These are phyloP conservation scores for Calameuta idolon DNA, from an alignment of 2,888 invertebrate species.

Conservation along the genomic window DNA sequence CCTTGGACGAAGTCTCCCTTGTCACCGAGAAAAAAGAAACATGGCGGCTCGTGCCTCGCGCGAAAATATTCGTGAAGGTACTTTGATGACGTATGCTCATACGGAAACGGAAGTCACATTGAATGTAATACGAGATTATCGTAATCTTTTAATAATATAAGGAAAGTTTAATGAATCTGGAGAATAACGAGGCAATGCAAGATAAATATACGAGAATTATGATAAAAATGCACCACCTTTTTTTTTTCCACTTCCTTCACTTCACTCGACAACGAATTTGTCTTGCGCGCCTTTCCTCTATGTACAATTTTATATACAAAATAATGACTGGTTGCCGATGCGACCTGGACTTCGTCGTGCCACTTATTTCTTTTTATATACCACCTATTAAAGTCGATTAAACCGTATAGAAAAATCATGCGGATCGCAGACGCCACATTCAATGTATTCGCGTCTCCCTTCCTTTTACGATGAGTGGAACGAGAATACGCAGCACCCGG, in stretches of 20 bases:
- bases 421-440: background rate
- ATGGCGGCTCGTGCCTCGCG: background rate
- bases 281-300: background rate
- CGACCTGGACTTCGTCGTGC: background rate
- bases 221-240: background rate
- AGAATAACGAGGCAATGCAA: background rate
- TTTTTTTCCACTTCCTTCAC: background rate
- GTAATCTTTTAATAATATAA: background rate
- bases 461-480: background rate
- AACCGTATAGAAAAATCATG: background rate
- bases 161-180: background rate
- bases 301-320: constrained; percentile 18
- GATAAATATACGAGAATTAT: background rate
- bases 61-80: background rate
- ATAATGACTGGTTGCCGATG: background rate
- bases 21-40: background rate
- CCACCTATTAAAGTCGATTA: background rate
- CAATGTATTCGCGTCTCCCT: background rate
- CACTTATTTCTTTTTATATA: background rate
- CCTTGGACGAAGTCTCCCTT: background rate
- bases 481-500: background rate
- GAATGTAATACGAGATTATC: background rate
- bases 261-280: background rate
- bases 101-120: background rate
- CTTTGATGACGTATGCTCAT: background rate